phyloP scores from a whole-genome alignment of 92 coral and sea anemone genomes.

The Phenganax marumi region DNA sequence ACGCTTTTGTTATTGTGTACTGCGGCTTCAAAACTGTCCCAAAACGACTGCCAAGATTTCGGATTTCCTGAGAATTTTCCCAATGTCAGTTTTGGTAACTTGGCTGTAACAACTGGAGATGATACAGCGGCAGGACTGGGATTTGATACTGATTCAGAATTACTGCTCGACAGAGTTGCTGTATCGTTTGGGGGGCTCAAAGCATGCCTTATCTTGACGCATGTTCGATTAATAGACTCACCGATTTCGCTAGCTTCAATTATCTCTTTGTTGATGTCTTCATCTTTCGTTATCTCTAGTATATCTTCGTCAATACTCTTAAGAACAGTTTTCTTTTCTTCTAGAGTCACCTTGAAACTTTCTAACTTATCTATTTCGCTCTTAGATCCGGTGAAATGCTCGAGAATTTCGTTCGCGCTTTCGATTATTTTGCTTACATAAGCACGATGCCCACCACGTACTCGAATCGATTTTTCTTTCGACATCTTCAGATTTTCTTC shows the following conservation, averaged over 20 bases:
- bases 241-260: slow-evolving; percentile 2
- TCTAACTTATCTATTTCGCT: not conserved
- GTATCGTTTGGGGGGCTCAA: too few species aligned
- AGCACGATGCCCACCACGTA: too few species aligned
- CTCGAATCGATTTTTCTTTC: too few species aligned
- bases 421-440: too few species aligned
- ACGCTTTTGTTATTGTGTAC: too few species aligned
- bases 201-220: not conserved
- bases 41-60: too few species aligned
- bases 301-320: slow-evolving; percentile 18
- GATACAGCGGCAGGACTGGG: not conserved
- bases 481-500: too few species aligned
- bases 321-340: slow-evolving; percentile 16
- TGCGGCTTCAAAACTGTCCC: not conserved
- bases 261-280: not conserved
- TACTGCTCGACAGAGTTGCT: not conserved
- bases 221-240: slow-evolving; percentile 11
- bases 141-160: too few species aligned
- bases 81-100: slow-evolving; percentile 1
- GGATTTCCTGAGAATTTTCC: not conserved
- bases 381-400: too few species aligned
- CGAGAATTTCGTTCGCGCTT: too few species aligned
- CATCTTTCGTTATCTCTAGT: not conserved
- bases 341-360: too few species aligned
- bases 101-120: not conserved